Evolutionary conservation across 2,113 vertebrate genomes (phyloP).

Genomic region (Zapus hudsonius): DNA sequence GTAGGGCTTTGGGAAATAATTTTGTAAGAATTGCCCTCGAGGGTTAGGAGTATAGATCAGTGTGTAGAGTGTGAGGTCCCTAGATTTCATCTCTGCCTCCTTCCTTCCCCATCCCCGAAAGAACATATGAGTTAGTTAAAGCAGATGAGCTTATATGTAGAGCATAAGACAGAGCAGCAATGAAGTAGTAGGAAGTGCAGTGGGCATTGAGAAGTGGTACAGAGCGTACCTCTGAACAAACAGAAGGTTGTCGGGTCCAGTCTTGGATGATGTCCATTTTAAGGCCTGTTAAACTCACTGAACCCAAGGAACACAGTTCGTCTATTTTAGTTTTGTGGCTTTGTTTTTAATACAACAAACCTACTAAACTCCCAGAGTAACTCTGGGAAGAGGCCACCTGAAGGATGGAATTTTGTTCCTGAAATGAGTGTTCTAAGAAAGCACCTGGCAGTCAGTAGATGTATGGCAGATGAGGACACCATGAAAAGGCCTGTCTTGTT

Average conservation of each 20-base stretch:
- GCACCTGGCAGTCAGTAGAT: background rate
- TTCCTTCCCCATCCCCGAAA: background rate
- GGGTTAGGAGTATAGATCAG: background rate
- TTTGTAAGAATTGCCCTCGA: background rate
- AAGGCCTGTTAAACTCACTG: background rate
- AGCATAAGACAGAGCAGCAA: background rate
- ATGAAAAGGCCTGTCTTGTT: background rate
- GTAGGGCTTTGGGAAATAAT: background rate
- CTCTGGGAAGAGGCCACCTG: background rate
- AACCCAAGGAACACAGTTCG: background rate
- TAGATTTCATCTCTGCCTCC: too few relatives aligned
- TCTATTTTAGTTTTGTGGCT: background rate
- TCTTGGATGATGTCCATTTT: background rate
- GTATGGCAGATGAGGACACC: rapidly evolving
- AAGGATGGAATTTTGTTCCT: background rate
- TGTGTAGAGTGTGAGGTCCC: too few relatives aligned
- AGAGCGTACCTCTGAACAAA: background rate
- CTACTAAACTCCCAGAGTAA: background rate
- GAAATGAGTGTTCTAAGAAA: background rate
- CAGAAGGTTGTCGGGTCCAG: background rate
- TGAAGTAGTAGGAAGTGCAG: background rate
- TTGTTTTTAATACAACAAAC: background rate
- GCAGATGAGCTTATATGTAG: background rate
- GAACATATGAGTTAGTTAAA: background rate
- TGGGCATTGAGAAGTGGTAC: background rate